These are phyloP conservation scores for Neotragus pygmaeus DNA, from an alignment of 2,113 vertebrate species.

Conservation along the genomic window DNA sequence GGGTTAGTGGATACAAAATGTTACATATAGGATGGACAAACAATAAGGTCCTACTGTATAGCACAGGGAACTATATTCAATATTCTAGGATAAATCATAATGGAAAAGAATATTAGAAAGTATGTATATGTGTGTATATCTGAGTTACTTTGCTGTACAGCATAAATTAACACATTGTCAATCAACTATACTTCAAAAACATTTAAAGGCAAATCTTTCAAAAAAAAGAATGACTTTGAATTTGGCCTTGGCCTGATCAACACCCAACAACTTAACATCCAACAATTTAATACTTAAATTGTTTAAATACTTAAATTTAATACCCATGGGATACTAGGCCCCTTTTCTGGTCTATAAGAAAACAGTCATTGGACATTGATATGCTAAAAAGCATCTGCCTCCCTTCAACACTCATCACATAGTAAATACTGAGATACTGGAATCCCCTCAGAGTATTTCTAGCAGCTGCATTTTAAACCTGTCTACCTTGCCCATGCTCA, in stretches of 20 bases:
- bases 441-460: conserved; percentile 80
- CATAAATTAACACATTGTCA: neutral
- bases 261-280: neutral
- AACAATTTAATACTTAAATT: no score
- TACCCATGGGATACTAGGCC: conserved; percentile 82
- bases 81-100: neutral
- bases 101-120: neutral
- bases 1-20: neutral
- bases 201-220: neutral
- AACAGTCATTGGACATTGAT: conserved; percentile 67
- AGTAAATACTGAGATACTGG: conserved; percentile 82
- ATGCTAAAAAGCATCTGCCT: conserved; percentile 83
- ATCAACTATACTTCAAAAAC: neutral
- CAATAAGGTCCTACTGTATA: neutral
- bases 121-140: neutral
- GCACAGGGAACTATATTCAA: neutral
- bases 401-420: conserved; percentile 79
- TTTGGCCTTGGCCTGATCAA: neutral
- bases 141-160: neutral
- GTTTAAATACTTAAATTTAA: no score
- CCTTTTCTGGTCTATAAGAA: conserved; percentile 84
- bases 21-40: neutral
- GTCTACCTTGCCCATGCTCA: conserved; percentile 74
- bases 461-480: conserved; percentile 85
- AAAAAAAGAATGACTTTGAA: neutral